These are phyloP conservation scores for Lepisosteus oculatus DNA, from an alignment of 2,113 vertebrate genomes.

Conservation along the genomic window DNA sequence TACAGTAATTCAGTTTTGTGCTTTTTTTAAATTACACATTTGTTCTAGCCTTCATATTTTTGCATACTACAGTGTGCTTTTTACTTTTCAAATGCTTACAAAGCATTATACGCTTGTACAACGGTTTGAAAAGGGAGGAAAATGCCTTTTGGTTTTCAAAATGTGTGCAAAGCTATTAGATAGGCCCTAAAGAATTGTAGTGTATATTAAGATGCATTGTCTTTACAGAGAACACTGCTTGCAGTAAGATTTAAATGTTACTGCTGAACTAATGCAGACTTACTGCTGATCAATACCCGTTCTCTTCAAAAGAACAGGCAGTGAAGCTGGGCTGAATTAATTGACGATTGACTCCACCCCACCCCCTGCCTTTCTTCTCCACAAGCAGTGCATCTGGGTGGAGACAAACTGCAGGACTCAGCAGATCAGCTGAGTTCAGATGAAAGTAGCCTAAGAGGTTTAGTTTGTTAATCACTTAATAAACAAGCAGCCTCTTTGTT, in stretches of 20 bases:
- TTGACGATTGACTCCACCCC: conserved; percentile 17
- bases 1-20: background rate
- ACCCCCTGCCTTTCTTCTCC: background rate
- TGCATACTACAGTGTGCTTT: background rate
- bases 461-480: background rate
- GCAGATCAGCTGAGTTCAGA: background rate
- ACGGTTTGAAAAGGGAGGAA: background rate
- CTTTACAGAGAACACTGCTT: background rate
- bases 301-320: conserved; percentile 41
- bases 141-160: background rate
- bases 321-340: background rate
- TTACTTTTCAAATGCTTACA: background rate
- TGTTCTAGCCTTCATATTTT: no score
- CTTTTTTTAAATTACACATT: no score
- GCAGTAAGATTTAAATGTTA: conserved; percentile 31
- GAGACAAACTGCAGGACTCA: background rate
- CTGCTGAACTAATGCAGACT: conserved; percentile 44
- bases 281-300: conserved; percentile 49
- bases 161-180: conserved; percentile 30
- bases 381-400: background rate
- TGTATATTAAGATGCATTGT: background rate
- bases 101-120: background rate
- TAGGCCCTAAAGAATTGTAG: conserved; percentile 29
- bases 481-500: background rate
- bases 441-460: background rate